Percentiles rank a stretch among this genome's conserved stretches.
Evolutionary conservation across 2,888 invertebrate genomes (phyloP).

Genomic region (Eretmocerus hayati): DNA sequence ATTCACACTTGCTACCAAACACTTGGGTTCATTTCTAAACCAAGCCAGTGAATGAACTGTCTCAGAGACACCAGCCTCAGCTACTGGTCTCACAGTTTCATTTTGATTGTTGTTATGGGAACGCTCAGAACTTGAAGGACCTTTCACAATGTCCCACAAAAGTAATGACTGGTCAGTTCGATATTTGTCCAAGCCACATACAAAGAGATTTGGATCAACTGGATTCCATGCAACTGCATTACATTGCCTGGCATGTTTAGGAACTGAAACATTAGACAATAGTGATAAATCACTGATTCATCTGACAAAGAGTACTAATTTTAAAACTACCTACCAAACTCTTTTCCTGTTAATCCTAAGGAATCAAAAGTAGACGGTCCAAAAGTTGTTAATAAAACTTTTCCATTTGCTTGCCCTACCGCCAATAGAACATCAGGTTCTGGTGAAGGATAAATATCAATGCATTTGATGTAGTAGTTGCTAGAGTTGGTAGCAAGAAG

Average conservation of each 20-base stretch:
- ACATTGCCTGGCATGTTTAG: conserved; percentile 78
- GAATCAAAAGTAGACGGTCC: conserved; percentile 64
- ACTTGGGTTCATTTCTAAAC: conserved; percentile 67
- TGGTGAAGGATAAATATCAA: conserved; percentile 76
- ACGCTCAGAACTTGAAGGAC: conserved; percentile 44
- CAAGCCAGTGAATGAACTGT: conserved; percentile 78
- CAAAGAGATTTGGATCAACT: conserved; percentile 70
- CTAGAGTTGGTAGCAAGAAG: conserved; percentile 66
- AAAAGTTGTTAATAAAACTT: conserved; percentile 72
- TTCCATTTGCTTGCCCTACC: conserved; percentile 83
- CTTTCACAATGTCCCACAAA: conserved; percentile 75
- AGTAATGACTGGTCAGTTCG: conserved; percentile 82
- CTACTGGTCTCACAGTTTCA: conserved; percentile 56
- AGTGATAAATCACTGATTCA: not conserved
- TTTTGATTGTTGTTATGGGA: conserved; percentile 43
- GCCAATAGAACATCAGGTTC: conserved; percentile 76
- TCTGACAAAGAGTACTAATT: not conserved
- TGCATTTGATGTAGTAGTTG: conserved; percentile 75
- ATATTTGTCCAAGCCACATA: conserved; percentile 83
- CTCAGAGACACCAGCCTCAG: conserved; percentile 78
- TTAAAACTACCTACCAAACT: conserved; percentile 53
- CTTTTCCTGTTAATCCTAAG: conserved; percentile 63
- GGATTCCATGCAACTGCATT: conserved; percentile 85
- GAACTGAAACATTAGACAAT: conserved; percentile 51
- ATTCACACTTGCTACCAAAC: conserved; percentile 84